Base-by-base conservation (phyloP, 2,797 vertebrate species). In the Chaetodon trifasciatus region DNA sequence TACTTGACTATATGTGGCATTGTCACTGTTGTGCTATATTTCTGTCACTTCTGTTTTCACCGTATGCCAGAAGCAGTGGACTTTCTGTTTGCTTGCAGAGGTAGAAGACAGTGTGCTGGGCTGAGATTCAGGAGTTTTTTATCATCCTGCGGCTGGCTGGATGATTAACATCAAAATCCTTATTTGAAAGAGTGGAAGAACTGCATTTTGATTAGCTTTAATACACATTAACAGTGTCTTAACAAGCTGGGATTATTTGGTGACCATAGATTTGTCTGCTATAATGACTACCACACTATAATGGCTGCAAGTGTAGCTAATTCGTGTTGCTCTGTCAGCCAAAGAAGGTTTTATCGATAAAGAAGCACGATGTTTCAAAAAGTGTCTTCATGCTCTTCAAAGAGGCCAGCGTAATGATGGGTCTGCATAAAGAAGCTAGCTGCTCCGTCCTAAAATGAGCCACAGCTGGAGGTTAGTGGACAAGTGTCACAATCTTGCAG, bases 361-460 rank as follows among this genome's bases (percentile, higher is more conserved):
- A 56, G 16, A 63, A 47, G 11, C 9, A 7, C 15, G 6, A 32
- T 24, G 8, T 56, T 56, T 32, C 32, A 44, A 76, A 21, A 44
- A 9, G 23, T 42, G n/a, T 32, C 19, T 42, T 49, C n/a, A 13
- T 47, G 53, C 21, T 42, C 24, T 28, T 13, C 28, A 15, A 52
- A 60, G 24, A 61, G 17, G 50, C 37, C 12, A 23, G 6, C 6
- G 35, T 55, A 17, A 19, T 44, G 13, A 32, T 17, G 4, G 5
- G 3, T 39, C 19, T 42, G 23, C 37, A 37, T 28, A 56, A 49
- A 62, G 17, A n/a, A 32, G 60, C 42, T 28, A 55, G 35, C 16
- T 44, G 60, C 42, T 64, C 5, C 2, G 57, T 64, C 21, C 15
- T 35, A 9, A 63, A 80, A 79, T 1, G 9, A 70, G 53, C 42